phyloP scores from a whole-genome alignment of 2,888 invertebrate species.

The Idaea straminata region DNA sequence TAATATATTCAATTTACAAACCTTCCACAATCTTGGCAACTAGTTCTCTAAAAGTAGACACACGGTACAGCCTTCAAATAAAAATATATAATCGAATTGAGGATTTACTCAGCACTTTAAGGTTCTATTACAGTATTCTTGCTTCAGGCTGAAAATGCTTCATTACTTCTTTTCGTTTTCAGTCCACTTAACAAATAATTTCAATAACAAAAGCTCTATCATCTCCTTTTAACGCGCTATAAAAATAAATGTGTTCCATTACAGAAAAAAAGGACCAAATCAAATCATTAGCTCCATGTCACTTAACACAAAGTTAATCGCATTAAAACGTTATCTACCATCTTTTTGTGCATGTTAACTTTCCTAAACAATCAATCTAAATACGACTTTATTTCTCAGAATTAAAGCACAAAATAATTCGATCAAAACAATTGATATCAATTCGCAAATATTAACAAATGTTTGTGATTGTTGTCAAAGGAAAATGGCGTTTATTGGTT shows the following conservation, averaged over 20 bases:
- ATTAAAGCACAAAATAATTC: slow-evolving; percentile 37
- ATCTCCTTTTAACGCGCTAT: slow-evolving; percentile 11
- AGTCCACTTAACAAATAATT: not conserved
- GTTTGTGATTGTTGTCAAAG: slow-evolving; percentile 36
- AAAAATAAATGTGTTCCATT: slow-evolving; percentile 16
- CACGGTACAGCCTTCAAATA: no score
- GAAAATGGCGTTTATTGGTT: slow-evolving; percentile 41
- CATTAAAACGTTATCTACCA: slow-evolving; percentile 67
- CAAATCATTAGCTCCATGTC: slow-evolving; percentile 72
- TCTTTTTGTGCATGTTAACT: slow-evolving; percentile 66
- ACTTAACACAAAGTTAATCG: slow-evolving; percentile 72
- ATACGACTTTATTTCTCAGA: slow-evolving; percentile 31
- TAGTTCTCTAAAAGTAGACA: no score
- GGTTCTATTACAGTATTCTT: no score
- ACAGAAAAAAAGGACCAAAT: slow-evolving; percentile 39
- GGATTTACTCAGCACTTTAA: no score
- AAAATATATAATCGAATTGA: no score
- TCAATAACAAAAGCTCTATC: not conserved
- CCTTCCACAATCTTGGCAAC: no score
- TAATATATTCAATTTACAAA: no score
- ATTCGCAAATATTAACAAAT: slow-evolving; percentile 70
- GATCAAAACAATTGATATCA: slow-evolving; percentile 41
- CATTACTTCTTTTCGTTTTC: no score
- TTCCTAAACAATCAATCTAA: slow-evolving; percentile 27
- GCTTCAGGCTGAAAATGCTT: no score